Base-by-base conservation (phyloP, 2,888 invertebrate species). In the Cerastis leucographa region DNA sequence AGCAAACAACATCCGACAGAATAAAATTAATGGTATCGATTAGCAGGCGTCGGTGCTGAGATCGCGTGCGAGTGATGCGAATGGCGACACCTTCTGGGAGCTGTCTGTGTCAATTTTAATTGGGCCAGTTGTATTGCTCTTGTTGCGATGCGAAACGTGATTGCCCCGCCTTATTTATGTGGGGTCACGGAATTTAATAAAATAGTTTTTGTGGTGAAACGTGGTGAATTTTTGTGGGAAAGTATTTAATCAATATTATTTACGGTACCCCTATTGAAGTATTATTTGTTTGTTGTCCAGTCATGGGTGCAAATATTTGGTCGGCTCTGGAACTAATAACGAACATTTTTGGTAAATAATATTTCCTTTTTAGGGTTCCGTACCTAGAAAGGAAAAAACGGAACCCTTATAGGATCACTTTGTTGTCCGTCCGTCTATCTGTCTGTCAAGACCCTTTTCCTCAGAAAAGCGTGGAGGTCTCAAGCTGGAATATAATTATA, bases 21-120 rank as follows among this genome's bases (percentile, higher is more conserved):
- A 93, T 93, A 94, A 96, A 95, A 96, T 96, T 94, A 94, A 96
- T 95, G 94, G 93, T 93, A 93, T 95, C 95, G 95, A 96, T 96
- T 95, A 94, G 94, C 91, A 90, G 92, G 91, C 93, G 93, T 92
- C 91, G 92, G 87, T 90, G 87, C 87, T 81, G 90, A 94, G 96
- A 96, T 96, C 94, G 96, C 96, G 96, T 96, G 96, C 95, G 92
- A 91, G 91, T 94, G 95, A 95, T 95, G 93, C 90, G 89, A 89
- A 88, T 84, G 77, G 88, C 89, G 93, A 94, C 95, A 94, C 94
- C 92, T 93, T 92, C 92, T 93, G 94, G 94, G 91, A 94, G 94
- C 94, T 92, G 94, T 92, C 93, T 92, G 93, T 96, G 96, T 96
- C 95, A 95, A 94, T 93, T 96, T 96, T 96, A 96, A 96, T 96